Percentiles rank a stretch among this genome's conserved stretches.
Evolutionary conservation across 2,888 invertebrate species (phyloP).

Genomic region (Noctua janthina): DNA sequence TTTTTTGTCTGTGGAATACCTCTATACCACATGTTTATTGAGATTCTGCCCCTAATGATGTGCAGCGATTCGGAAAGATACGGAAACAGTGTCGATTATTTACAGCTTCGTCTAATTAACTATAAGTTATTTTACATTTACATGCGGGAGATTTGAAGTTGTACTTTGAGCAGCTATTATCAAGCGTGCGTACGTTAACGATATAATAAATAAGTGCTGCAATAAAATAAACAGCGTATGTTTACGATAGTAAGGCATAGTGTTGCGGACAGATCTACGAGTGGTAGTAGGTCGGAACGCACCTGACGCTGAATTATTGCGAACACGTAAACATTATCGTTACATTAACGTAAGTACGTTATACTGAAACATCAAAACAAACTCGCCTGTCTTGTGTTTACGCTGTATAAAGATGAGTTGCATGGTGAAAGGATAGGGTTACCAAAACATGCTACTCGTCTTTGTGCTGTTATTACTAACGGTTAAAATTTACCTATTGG

Average conservation of each 20-base stretch:
- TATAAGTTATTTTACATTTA: conserved; percentile 54
- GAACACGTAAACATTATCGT: conserved; percentile 72
- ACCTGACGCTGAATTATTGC: conserved; percentile 82
- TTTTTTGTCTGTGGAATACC: conserved; percentile 81
- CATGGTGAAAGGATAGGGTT: conserved; percentile 15
- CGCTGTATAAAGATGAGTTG: conserved; percentile 17
- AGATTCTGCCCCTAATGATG: conserved; percentile 83
- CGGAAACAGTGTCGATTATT: conserved; percentile 76
- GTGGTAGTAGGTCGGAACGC: conserved; percentile 68
- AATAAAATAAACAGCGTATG: conserved; percentile 81
- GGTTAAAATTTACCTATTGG: neutral
- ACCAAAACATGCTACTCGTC: neutral
- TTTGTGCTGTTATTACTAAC: neutral
- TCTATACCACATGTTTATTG: conserved; percentile 85
- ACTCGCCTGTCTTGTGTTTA: conserved; percentile 25
- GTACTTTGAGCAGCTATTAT: conserved; percentile 63
- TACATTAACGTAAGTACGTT: conserved; percentile 63
- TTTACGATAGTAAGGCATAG: conserved; percentile 74
- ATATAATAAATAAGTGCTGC: conserved; percentile 75
- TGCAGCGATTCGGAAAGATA: conserved; percentile 85
- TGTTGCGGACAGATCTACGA: conserved; percentile 81
- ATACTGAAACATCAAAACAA: conserved; percentile 60
- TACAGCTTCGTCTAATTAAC: conserved; percentile 65
- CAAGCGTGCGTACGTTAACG: conserved; percentile 71
- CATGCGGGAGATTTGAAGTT: conserved; percentile 53